Conservation (phyloP, 2,113 vertebrate genomes). For the Zosterops japonicus region DNA sequence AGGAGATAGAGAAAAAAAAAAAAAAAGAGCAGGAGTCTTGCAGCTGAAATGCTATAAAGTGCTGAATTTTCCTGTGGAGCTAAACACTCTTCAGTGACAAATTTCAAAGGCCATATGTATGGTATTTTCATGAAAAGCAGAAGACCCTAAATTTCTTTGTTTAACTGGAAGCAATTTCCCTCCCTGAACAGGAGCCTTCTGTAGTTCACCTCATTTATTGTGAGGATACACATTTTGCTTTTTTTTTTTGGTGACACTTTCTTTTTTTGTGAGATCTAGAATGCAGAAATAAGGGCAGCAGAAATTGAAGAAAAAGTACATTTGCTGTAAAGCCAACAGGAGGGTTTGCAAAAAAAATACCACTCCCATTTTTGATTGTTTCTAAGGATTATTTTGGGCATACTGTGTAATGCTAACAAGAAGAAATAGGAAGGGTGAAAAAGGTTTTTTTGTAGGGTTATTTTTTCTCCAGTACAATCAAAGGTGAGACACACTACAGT, state of each 20-base stretch:
- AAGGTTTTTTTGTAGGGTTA: fast-evolving
- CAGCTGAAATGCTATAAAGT: slow-evolving; percentile 74
- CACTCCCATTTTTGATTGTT: not conserved
- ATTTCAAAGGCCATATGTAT: slow-evolving; percentile 82
- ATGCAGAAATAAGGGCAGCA: slow-evolving; percentile 3
- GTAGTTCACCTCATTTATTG: slow-evolving; percentile 64
- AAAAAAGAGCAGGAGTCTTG: slow-evolving; percentile 56
- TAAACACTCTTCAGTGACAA: slow-evolving; percentile 78
- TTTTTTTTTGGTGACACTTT: not conserved
- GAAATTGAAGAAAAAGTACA: not conserved
- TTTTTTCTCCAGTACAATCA: not conserved
- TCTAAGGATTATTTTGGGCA: not conserved
- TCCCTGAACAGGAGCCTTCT: slow-evolving; percentile 44
- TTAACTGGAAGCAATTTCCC: slow-evolving; percentile 73
- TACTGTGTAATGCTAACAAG: not conserved
- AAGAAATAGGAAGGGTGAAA: not conserved
- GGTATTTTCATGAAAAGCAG: slow-evolving; percentile 75
- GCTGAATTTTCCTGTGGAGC: slow-evolving; percentile 79
- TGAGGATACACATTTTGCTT: slow-evolving; percentile 16
- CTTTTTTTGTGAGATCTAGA: not conserved
- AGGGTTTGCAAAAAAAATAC: slow-evolving; percentile 5
- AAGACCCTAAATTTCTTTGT: slow-evolving; percentile 79
- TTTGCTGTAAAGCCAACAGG: not conserved
- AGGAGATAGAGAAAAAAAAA: not conserved
- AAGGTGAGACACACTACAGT: not conserved